Evolutionary conservation across 2,113 vertebrate genomes (phyloP), one percentile per base, ranked within the genome.

Genomic region (Corvus cornix): DNA sequence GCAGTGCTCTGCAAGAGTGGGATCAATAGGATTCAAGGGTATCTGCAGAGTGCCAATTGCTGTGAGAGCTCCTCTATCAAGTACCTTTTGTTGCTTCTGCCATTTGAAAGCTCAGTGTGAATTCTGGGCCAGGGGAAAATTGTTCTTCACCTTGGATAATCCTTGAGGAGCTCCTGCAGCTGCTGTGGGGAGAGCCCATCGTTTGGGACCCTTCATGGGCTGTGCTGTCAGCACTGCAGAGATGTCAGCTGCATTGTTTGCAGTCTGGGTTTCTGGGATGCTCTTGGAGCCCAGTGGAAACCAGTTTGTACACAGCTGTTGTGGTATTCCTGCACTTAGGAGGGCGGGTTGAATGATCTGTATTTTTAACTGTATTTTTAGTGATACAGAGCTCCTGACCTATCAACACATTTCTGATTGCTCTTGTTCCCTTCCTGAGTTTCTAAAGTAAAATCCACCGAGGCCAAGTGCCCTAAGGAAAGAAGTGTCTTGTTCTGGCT

Each of bases 391-490:
- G 49, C 14, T 75, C 62, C 52, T 35, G 33, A 63, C 56, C 49
- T 93, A 90, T 79, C 49, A 58, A 19, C 12, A 68, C 18, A 31
- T 87, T 89, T 59, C 48, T 88, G 21, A 30, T 72, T 41, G n/a
- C 58, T 84, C 0, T 44, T 4, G 0, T 87, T 90, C 41, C 31
- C 53, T 90, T 79, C 58, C 37, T 90, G 70, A 22, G 20, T 67
- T 94, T 79, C 70, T 60, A 49, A 56, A 83, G 33, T 48, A 91
- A 84, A 93, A 84, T 82, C 44, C 60, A 24, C 43, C 24, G 43
- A 58, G 52, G 49, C 64, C 73, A 92, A 3, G 20, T 58, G 53
- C 70, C 60, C 24, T 72, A 46, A 52, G 80, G 81, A 70, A 53
- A 35, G 68, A 55, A 81, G 14, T 52, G 11, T 23, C 55, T 68